These are phyloP conservation scores for Oostethus manadensis DNA, from an alignment of 2,113 vertebrate genomes.

Conservation along the genomic window DNA sequence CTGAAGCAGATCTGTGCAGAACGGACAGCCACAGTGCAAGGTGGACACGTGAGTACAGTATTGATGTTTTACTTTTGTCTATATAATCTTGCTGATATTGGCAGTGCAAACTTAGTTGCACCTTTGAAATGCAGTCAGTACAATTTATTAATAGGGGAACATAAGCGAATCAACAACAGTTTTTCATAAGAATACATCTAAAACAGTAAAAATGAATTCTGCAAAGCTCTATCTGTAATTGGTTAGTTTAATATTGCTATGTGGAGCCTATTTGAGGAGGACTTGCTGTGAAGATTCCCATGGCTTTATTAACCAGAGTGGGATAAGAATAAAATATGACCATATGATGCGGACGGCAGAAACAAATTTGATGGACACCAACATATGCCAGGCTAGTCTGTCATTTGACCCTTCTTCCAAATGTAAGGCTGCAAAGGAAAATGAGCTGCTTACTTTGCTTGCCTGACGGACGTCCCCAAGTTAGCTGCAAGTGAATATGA, in stretches of 20 bases:
- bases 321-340: constrained; percentile 69
- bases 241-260: constrained; percentile 44
- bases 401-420: constrained; percentile 77
- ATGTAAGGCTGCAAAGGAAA: constrained; percentile 73
- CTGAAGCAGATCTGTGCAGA: constrained; percentile 80
- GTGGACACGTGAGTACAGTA: constrained; percentile 85
- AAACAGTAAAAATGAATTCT: constrained; percentile 13
- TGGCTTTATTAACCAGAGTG: constrained; percentile 47
- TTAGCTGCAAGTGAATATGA: constrained; percentile 65
- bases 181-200: constrained; percentile 1
- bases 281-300: constrained; percentile 51
- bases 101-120: constrained; percentile 2
- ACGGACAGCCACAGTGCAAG: constrained; percentile 80
- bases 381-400: constrained; percentile 78
- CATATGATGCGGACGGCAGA: constrained; percentile 78
- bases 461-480: constrained; percentile 64
- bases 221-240: constrained; percentile 14
- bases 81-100: neutral
- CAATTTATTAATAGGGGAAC: neutral
- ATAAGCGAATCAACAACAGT: neutral
- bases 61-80: constrained; percentile 30
- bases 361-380: constrained; percentile 85
- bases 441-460: constrained; percentile 70
- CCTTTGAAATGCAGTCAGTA: neutral
- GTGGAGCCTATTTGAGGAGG: constrained; percentile 42